Base-by-base conservation (phyloP, 2,797 vertebrate species). In the Sebastes diaconus region DNA sequence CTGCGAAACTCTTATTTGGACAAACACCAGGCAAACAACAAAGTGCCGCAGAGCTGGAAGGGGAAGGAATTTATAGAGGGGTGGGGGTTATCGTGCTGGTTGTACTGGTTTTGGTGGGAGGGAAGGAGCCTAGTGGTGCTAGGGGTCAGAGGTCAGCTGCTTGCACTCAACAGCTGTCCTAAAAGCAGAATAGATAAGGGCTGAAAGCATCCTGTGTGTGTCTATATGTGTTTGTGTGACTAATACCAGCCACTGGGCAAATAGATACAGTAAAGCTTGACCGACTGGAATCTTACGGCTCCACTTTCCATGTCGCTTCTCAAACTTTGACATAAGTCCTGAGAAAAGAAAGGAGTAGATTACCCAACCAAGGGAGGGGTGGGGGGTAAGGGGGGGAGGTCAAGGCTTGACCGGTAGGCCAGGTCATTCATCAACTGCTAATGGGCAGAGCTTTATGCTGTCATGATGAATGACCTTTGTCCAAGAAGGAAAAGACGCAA, bases 171-270 rank as follows among this genome's bases (percentile, higher is more conserved):
- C 95, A 95, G 96, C 96, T 96, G 95, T 96, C 95, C 96, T 95
- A 95, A 96, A 94, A 95, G 94, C 96, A 90, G 95, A 68, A 84
- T 55, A 96, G 96, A 97, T 97, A 97, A 98, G 96, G 77, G 18
- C 92, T 94, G 92, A 96, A 96, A 97, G 97, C 96, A 97, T 97
- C 97, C 96, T 97, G 97, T 97, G 96, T 96, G 92, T 93, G 70
- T 42, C 34, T 69, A 55, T 90, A 86, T 77, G 58, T 69, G 65
- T 57, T 54, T 68, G 42, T 65, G 63, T 5, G 63, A 18, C 79
- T 87, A 93, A 95, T 84, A 93, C 88, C 79, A 88, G 94, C 91
- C 94, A 67, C 87, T 93, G 92, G 92, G 88, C 92, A 95, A 95
- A 95, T 78, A 93, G 91, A 94, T 96, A 96, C 95, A 92, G 93